Base-by-base conservation (phyloP, 2,113 vertebrate genomes). In the Hyperopisus bebe region DNA sequence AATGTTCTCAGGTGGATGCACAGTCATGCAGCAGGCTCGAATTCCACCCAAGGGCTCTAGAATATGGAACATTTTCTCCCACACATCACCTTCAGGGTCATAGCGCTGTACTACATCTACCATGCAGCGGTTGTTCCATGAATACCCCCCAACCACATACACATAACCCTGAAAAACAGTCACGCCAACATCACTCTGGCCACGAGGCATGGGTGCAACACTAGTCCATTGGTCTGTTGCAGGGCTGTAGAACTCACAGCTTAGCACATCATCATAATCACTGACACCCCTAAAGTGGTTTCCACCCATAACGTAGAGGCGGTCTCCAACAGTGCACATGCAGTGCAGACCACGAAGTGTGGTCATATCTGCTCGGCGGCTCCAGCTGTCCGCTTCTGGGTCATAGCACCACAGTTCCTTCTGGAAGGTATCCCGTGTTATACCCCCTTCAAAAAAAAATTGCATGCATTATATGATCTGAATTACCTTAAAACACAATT, bases 121-220 rank as follows among this genome's bases (percentile, higher is more conserved):
- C 96, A 96, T 97, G 91, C 96, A 97, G 1, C 95, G 93, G 92
- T 95, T 97, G 94, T 97, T 97, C 96, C 96, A 97, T 31, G 96
- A 96, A 31, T 97, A 97, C 3, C 96, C 96, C 0, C 96, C 96
- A 66, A 96, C 95, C 89, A 97, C 96, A 3, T 96, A 97, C 89
- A 97, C 92, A 88, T 93, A 93, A 27, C 92, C 95, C 17, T 94
- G 90, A 87, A 96, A 96, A 89, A 96, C 95, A 0, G 96, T 94
- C 90, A 97, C 94, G 0, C 96, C 96, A 0, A 96, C 95, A 2
- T 96, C 96, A 5, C 96, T 97, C 92, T 97, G 96, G 0, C 96
- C 96, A 3, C 94, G 91, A 0, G 95, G 94, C 96, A 97, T 96
- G 3, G 96, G 92, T 0, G 96, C 94, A 90, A 96, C 95, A 91